Base-by-base conservation (phyloP, 2,888 invertebrate genomes). In the Salticus scenicus region DNA sequence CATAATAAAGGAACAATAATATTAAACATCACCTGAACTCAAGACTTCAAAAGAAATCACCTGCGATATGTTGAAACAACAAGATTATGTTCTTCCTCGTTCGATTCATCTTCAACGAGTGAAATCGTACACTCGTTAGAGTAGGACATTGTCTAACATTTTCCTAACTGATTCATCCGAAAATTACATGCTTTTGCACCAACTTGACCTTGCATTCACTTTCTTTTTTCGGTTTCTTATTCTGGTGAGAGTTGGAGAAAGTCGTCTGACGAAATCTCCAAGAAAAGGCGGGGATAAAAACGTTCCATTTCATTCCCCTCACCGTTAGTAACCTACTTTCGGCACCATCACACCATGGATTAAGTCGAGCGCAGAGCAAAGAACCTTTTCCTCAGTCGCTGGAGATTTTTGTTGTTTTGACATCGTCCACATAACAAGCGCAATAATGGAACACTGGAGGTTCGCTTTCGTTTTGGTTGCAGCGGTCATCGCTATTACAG, bases 161-260 rank as follows among this genome's bases (percentile, higher is more conserved):
- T 24, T 63, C n/a, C 0, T 63, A 12, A n/a, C 63, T 1, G 24
- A 12, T 63, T 63, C 24, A 37, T 37, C 37, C 37, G 47, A 57
- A 57, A 57, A 5, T 57, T n/a, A 5, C 2, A 12, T 5, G 57
- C 24, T 57, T 57, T 57, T 57, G 57, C 24, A n/a, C 57, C 57
- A 57, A 57, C 57, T 37, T 72, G 78, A 79, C 78, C 78, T 78
- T 78, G 78, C 67, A 73, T 81, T 81, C 74, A 74, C 81, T 81
- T 81, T 81, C 81, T 20, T 27, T 42, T n/a, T 37, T 67, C 31
- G 10, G 2, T 47, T 12, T 37, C 37, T 37, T 47, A 12, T 10
- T 47, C n/a, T 14, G 7, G 14, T 14, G 20, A 12, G 8, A 17
- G 20, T 67, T 10, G 47, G 70, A 33, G 57, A 81, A 75, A 80